These are phyloP conservation scores for Stichopus horrens DNA, from an alignment of 53 echinoderm and acorn worm species.

Conservation along the genomic window DNA sequence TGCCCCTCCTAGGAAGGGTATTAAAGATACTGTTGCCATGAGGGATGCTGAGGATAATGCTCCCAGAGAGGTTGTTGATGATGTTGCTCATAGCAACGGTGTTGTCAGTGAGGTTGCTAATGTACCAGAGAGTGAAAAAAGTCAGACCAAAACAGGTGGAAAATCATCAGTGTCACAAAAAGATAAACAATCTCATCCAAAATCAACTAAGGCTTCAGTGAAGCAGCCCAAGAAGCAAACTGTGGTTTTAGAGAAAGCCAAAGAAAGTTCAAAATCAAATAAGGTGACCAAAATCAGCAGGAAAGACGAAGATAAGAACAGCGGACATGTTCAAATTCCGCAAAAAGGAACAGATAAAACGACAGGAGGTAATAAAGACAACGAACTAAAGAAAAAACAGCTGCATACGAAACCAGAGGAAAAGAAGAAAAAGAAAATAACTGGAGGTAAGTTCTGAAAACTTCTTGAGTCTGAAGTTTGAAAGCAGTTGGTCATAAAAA, in stretches of 20 bases:
- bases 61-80: no score
- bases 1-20: no score
- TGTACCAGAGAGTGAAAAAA: not conserved
- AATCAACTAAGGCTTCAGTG: not conserved
- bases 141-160: not conserved
- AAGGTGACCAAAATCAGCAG: not conserved
- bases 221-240: not conserved
- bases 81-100: not conserved
- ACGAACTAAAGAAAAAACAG: conserved; percentile 3
- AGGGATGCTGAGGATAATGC: no score
- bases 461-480: no score
- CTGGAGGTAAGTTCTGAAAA: not conserved
- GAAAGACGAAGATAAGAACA: conserved; percentile 5
- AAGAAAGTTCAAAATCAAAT: not conserved
- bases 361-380: not conserved
- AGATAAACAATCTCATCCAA: not conserved
- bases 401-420: conserved; percentile 12
- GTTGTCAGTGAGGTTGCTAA: not conserved
- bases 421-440: conserved; percentile 39
- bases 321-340: not conserved
- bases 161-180: not conserved
- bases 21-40: no score
- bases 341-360: conserved; percentile 26
- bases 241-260: not conserved
- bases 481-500: no score